Conservation (phyloP, 2,888 invertebrate species). For the Piscicola geometra region DNA sequence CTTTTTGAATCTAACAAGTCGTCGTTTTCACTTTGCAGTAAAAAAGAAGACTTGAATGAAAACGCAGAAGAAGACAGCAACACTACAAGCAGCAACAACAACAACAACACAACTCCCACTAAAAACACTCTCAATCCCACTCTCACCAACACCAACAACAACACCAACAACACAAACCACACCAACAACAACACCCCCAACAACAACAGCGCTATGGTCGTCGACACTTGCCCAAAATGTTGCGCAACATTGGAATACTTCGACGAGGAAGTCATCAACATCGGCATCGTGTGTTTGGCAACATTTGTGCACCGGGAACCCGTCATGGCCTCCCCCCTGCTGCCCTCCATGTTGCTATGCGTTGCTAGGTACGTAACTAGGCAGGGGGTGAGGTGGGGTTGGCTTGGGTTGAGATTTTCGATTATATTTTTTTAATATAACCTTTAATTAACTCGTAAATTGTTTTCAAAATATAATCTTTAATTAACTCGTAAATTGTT, state of each 20-base stretch:
- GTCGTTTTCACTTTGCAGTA: no score
- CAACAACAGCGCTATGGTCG: conserved; percentile 45
- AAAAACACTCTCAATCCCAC: background rate
- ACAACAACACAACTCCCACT: background rate
- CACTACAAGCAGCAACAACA: background rate
- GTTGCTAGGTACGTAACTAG: conserved; percentile 65
- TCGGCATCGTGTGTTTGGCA: conserved; percentile 85
- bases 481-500: no score
- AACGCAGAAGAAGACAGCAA: background rate
- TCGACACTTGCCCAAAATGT: conserved; percentile 74
- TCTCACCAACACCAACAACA: background rate
- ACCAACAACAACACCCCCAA: background rate
- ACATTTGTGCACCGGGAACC: conserved; percentile 96
- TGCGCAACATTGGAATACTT: conserved; percentile 69
- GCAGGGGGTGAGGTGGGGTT: background rate
- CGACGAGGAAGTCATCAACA: conserved; percentile 90
- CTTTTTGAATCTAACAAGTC: no score
- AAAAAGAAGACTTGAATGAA: background rate
- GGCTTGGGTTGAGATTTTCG: no score
- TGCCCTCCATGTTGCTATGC: conserved; percentile 82
- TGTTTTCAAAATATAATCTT: no score
- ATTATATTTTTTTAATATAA: no score
- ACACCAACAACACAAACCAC: background rate
- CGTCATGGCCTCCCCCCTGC: conserved; percentile 78
- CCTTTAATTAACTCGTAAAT: no score